phyloP scores from a whole-genome alignment of 1,140 invertebrate species.

The Nilaparvata lugens region DNA sequence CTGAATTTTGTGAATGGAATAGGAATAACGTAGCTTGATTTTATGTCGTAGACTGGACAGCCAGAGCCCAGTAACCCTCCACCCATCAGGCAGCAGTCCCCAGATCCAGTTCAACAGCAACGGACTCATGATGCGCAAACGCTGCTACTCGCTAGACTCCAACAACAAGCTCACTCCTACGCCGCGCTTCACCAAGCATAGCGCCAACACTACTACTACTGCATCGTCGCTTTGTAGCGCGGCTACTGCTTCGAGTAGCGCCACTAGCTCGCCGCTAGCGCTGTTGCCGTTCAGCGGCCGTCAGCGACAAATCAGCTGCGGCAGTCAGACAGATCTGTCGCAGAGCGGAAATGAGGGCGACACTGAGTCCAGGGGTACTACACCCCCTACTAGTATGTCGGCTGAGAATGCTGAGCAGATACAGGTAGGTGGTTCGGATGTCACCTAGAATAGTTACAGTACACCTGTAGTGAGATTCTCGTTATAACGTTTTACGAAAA shows the following conservation, averaged over 20 bases:
- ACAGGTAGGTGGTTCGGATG: conserved; percentile 4
- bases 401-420: conserved; percentile 13
- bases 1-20: no score
- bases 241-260: no score
- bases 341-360: background rate
- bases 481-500: no score
- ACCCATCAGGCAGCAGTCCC: conserved; percentile 35
- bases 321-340: conserved; percentile 51
- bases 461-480: no score
- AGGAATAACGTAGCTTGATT: background rate
- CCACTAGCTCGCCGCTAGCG: no score
- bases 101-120: conserved; percentile 38
- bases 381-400: conserved; percentile 5
- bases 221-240: no score
- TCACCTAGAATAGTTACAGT: no score
- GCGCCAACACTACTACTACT: no score
- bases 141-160: conserved; percentile 49
- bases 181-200: no score
- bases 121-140: conserved; percentile 25
- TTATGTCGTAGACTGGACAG: background rate
- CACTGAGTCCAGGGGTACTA: conserved; percentile 7
- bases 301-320: conserved; percentile 55
- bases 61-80: background rate
- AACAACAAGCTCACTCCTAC: conserved; percentile 5
- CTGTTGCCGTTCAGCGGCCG: conserved; percentile 31